phyloP scores from a whole-genome alignment of 2,888 invertebrate genomes.

The Actias luna region DNA sequence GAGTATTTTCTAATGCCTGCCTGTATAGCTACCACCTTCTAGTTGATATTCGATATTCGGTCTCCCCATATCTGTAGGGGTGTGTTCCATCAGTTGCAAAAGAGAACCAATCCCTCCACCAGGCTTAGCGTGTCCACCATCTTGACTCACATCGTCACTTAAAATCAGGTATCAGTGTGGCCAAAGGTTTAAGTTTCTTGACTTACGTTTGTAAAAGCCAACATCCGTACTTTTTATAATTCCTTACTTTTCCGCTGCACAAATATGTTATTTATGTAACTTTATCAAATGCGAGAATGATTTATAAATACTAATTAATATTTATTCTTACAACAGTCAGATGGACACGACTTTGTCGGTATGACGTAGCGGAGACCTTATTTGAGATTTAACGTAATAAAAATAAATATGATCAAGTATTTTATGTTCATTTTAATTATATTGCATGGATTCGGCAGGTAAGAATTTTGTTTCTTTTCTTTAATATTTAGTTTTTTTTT shows the following conservation, averaged over 20 bases:
- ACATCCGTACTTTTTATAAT: too few relatives aligned
- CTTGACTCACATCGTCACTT: too few relatives aligned
- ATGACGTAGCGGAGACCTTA: neutral
- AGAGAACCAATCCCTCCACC: too few relatives aligned
- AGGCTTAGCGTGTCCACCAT: too few relatives aligned
- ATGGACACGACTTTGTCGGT: neutral
- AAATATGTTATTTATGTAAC: neutral
- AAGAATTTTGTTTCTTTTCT: neutral
- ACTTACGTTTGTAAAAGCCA: too few relatives aligned
- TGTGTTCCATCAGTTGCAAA: too few relatives aligned
- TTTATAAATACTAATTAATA: neutral
- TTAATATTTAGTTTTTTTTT: neutral
- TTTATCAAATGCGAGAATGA: neutral
- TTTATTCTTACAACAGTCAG: neutral
- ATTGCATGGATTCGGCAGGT: neutral
- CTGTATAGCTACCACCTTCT: too few relatives aligned
- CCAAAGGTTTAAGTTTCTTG: too few relatives aligned
- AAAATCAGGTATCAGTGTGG: too few relatives aligned
- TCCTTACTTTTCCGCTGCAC: neutral
- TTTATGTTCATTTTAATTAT: neutral
- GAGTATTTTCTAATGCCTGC: too few relatives aligned
- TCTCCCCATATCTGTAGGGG: too few relatives aligned
- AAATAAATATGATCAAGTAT: constrained; percentile 1
- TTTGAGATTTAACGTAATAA: neutral
- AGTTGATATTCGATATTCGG: too few relatives aligned